Base-by-base conservation (phyloP, 2,113 vertebrate species). In the Melanerpes formicivorus region DNA sequence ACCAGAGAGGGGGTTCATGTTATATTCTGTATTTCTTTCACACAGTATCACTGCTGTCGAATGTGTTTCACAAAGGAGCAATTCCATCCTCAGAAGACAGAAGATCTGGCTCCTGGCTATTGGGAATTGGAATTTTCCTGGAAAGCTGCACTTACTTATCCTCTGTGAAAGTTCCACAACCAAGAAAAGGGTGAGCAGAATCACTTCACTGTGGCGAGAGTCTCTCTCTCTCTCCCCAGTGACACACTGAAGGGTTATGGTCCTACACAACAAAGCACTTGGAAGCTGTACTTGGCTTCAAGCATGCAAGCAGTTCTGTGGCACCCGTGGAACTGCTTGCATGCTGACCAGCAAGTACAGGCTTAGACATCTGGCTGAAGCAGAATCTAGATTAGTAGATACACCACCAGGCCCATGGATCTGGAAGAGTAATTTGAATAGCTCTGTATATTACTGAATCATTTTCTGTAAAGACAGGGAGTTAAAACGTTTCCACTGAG, bases 1-100 rank as follows among this genome's bases (percentile, higher is more conserved):
- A 98, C 97, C 97, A 97, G 96, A 97, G 97, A 98, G 98, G 98
- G 98, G 97, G 97, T 97, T 98, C 97, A 95, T 97, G 97, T 98
- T 98, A 98, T 96, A 98, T 97, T 97, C 96, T 98, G 95, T 95
- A 97, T 98, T 98, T 98, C 97, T 96, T 97, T 98, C 98, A 98
- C 98, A 98, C 98, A 98, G 98, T 98, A 98, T 97, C 96, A 96
- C 97, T 98, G 96, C 96, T 97, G 97, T 97, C 96, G 74, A 95
- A 97, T 97, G 96, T 93, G 96, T 97, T 97, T 98, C 96, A 96
- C 96, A 96, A 97, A 97, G 96, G 96, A 98, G 98, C 97, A 95
- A 97, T 97, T 97, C 96, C 87, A 97, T 94, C 93, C 93, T 97
- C 97, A 97, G 97, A 96, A 97, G 97, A 97, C 97, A 97, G 96